These are phyloP conservation scores for Sigmodon hispidus DNA, from an alignment of 2,113 vertebrate genomes.

Conservation along the genomic window DNA sequence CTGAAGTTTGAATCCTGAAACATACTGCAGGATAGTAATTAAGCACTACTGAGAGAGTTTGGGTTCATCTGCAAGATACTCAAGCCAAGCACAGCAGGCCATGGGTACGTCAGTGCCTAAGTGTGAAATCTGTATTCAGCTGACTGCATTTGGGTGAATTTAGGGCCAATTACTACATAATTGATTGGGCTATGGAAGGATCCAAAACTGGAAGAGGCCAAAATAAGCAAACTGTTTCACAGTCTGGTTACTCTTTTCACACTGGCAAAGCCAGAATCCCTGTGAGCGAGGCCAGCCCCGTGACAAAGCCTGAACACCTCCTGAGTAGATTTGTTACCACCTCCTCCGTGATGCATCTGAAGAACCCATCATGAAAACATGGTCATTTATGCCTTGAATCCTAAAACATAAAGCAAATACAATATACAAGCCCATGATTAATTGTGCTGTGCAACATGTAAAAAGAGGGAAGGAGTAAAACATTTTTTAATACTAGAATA, in stretches of 20 bases:
- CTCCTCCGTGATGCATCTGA: background rate
- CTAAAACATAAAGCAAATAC: background rate
- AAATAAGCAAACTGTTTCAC: slow-evolving; percentile 78
- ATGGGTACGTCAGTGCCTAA: background rate
- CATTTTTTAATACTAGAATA: slow-evolving; percentile 3
- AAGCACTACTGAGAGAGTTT: background rate
- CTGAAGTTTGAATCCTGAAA: background rate
- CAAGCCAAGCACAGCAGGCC: background rate
- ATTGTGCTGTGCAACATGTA: background rate
- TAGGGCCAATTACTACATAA: slow-evolving; percentile 66
- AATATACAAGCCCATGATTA: background rate
- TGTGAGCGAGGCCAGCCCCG: background rate
- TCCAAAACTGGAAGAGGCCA: slow-evolving; percentile 73
- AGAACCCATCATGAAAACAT: background rate
- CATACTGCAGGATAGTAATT: background rate
- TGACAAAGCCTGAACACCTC: background rate
- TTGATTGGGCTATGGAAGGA: slow-evolving; percentile 59
- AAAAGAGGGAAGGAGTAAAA: background rate
- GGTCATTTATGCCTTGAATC: background rate
- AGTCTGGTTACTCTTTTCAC: slow-evolving; percentile 63
- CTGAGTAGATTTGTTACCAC: background rate
- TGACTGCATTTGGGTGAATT: slow-evolving; percentile 53
- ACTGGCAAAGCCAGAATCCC: slow-evolving; percentile 53
- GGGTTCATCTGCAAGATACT: background rate
- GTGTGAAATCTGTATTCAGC: slow-evolving; percentile 14